Base-by-base conservation (phyloP, 2,888 invertebrate genomes). In the Anoncus sp. region DNA sequence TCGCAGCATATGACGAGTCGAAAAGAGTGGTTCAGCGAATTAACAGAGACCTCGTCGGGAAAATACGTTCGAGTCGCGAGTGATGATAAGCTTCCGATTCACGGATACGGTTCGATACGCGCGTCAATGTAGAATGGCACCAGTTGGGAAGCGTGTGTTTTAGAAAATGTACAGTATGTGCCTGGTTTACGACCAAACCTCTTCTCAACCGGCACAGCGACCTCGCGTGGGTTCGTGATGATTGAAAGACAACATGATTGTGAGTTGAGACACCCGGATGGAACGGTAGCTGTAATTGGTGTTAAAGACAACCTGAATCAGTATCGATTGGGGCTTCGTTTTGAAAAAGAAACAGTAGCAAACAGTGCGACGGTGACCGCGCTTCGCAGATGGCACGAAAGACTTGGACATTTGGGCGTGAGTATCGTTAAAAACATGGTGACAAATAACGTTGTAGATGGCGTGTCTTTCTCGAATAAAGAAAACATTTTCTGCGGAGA, bases 1-100 rank as follows among this genome's bases (percentile, higher is more conserved):
- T 79, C 80, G 38, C 53, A 80, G 51, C 81, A 83, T 53, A 84
- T 84, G 82, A 79, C 79, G 6, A 16, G 57, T 27, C 43, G 80
- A 55, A 69, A 75, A 38, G 57, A 70, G 5, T 81, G 76, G 75
- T 84, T 84, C 74, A 66, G 27, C 22, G 59, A 24, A 7, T 38
- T 80, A 27, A 55, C 63, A 6, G 55, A 22, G 6, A 16, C 3
- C 4, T n/a, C 40, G 14, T 6, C 67, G 5, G 55, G 38, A 5
- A 67, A 45, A 22, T 43, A 14, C 12, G 57, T 69, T 1, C 10
- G 16, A 7, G 57, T 69, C 7, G 69, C 69, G 1, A 69, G 45
- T 31, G 16, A 49, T 27, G 57, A 18, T 4, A 43, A 24, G 14
- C 7, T 69, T 7, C 24, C 43, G 6, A 57, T 69, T 27, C 22